Percentiles rank a stretch among this genome's conserved stretches.
Conservation (phyloP, 2,113 vertebrate genomes). For the Setophaga coronata region DNA sequence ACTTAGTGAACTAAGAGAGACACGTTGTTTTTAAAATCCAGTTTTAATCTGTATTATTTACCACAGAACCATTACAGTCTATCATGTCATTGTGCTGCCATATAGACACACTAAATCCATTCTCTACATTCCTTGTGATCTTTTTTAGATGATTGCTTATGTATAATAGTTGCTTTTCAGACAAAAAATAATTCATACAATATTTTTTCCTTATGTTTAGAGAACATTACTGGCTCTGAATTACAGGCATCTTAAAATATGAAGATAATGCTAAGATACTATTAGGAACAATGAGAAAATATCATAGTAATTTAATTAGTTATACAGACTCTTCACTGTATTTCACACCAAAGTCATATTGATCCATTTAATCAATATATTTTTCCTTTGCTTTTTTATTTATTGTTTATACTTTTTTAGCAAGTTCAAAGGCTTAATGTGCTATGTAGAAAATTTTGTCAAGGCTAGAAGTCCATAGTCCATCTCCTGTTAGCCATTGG, state of each 20-base stretch:
- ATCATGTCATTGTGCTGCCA: background rate
- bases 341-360: background rate
- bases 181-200: background rate
- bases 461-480: background rate
- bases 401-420: background rate
- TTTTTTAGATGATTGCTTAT: background rate
- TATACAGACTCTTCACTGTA: background rate
- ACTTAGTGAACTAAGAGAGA: background rate
- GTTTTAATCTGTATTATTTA: slow-evolving; percentile 31
- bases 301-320: background rate
- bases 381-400: background rate
- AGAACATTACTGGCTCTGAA: background rate
- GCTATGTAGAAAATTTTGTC: background rate
- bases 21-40: background rate
- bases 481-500: background rate
- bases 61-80: background rate
- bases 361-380: background rate
- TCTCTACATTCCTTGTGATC: background rate
- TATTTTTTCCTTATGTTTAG: background rate
- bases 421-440: background rate
- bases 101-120: background rate
- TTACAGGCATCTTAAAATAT: background rate
- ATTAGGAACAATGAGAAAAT: background rate
- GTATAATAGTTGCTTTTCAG: background rate
- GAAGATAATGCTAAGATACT: background rate